phyloP scores from a whole-genome alignment of 2,113 vertebrate species.

The Mormoops blainvillei region DNA sequence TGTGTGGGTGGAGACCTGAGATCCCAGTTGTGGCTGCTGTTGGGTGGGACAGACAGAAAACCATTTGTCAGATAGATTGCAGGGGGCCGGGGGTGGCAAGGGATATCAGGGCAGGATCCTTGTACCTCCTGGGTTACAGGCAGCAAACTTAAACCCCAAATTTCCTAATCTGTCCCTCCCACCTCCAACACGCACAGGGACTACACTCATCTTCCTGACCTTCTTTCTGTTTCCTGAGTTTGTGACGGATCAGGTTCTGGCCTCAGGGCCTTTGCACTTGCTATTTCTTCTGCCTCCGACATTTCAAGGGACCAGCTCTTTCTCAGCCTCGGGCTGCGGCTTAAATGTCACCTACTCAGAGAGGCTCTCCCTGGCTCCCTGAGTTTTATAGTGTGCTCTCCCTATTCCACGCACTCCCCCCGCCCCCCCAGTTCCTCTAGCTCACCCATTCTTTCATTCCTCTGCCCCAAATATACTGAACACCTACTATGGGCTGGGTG shows the following conservation, averaged over 20 bases:
- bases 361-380: background rate
- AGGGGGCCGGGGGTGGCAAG: too few relatives aligned
- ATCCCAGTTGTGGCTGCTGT: background rate
- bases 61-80: background rate
- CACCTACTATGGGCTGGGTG: background rate
- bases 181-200: accelerated
- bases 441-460: background rate
- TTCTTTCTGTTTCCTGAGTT: background rate
- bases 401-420: too few relatives aligned
- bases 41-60: background rate
- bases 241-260: background rate
- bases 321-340: background rate
- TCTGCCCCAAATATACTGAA: background rate
- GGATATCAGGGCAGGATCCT: background rate
- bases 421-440: background rate
- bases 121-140: background rate
- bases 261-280: background rate
- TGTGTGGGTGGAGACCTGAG: background rate
- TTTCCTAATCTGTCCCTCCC: background rate
- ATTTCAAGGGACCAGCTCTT: background rate
- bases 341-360: background rate
- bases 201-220: background rate
- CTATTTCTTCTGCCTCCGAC: background rate
- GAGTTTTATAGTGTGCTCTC: background rate
- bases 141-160: background rate